phyloP scores from a whole-genome alignment of 1,140 invertebrate genomes.

The Protaetia brevitarsis region DNA sequence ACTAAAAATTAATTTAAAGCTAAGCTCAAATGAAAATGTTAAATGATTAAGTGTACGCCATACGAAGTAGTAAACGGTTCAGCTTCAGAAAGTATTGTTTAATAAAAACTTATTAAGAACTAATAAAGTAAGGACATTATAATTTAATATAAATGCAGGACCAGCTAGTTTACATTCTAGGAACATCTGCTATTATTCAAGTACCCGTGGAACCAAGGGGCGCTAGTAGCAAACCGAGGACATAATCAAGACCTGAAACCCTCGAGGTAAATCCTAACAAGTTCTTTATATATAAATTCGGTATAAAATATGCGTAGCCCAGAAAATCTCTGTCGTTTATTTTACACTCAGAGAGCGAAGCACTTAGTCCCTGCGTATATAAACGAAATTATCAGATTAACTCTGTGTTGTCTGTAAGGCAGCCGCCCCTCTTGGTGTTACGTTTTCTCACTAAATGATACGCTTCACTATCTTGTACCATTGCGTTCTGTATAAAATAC shows the following conservation, averaged over 20 bases:
- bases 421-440: not conserved
- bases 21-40: no score
- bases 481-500: not conserved
- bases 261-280: not conserved
- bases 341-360: not conserved
- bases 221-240: not conserved
- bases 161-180: no score
- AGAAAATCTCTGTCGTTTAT: not conserved
- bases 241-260: not conserved
- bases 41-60: no score
- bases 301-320: not conserved
- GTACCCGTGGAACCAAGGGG: no score
- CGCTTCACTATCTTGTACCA: conserved; percentile 1
- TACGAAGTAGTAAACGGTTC: no score
- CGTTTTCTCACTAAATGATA: not conserved
- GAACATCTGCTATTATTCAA: no score
- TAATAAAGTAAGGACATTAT: no score
- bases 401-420: not conserved
- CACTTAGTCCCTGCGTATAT: not conserved
- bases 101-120: no score
- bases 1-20: no score
- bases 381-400: not conserved
- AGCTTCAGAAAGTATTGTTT: no score
- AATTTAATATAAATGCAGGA: no score
- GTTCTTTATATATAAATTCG: not conserved